phyloP scores from a whole-genome alignment of 2,888 invertebrate species.

The Zygothrica quintamaculata region DNA sequence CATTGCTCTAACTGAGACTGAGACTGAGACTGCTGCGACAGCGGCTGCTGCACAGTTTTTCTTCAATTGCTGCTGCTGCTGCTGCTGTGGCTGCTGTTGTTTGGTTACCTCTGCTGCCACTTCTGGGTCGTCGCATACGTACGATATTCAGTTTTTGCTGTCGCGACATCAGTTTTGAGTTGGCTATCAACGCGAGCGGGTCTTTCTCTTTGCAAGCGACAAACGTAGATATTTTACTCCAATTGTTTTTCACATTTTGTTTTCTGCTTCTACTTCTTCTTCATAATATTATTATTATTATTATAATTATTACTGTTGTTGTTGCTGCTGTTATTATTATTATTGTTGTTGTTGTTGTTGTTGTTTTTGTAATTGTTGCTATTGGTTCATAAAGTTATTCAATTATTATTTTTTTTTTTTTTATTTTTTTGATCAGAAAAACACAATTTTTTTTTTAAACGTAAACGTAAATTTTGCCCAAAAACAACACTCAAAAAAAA shows the following conservation, averaged over 20 bases:
- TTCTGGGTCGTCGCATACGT: slow-evolving; percentile 72
- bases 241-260: slow-evolving; percentile 72
- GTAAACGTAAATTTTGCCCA: too few relatives aligned
- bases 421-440: slow-evolving; percentile 47
- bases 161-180: slow-evolving; percentile 85
- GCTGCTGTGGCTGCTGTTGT: slow-evolving; percentile 18
- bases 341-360: too few relatives aligned
- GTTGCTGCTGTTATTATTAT: slow-evolving; percentile 70
- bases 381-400: slow-evolving; percentile 55
- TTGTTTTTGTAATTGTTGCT: too few relatives aligned
- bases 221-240: slow-evolving; percentile 82
- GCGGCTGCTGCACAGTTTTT: slow-evolving; percentile 63
- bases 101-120: slow-evolving; percentile 45
- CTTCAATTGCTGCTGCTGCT: slow-evolving; percentile 41
- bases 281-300: too few relatives aligned
- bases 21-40: too few relatives aligned
- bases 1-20: too few relatives aligned
- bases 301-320: too few relatives aligned
- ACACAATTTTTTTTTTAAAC: slow-evolving; percentile 47
- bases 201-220: slow-evolving; percentile 85
- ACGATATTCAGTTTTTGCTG: slow-evolving; percentile 77
- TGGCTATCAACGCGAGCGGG: slow-evolving; percentile 86
- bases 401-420: slow-evolving; percentile 53
- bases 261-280: slow-evolving; percentile 69
- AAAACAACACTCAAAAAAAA: too few relatives aligned